Evolutionary conservation across 2,888 invertebrate genomes (phyloP).

Genomic region (Gerris lacustris): DNA sequence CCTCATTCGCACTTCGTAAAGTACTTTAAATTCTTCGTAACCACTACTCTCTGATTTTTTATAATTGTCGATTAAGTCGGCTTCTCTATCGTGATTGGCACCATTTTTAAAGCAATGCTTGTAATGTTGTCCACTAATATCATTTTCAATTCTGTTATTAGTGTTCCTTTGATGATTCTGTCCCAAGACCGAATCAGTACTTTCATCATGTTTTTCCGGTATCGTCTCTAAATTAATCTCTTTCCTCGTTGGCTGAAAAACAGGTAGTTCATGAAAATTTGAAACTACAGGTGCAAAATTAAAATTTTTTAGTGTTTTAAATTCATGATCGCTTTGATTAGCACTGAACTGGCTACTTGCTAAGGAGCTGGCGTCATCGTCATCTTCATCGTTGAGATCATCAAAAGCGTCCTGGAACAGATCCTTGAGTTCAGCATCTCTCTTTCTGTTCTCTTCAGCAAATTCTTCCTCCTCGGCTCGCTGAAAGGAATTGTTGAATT

Average conservation of each 20-base stretch:
- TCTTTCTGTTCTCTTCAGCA: slow-evolving; percentile 24
- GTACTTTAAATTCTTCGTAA: slow-evolving; percentile 24
- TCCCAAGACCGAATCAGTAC: neutral
- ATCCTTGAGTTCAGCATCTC: slow-evolving; percentile 25
- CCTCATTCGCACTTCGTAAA: slow-evolving; percentile 25
- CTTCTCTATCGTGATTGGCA: neutral
- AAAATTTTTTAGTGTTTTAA: neutral
- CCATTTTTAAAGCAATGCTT: neutral
- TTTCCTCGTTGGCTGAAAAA: neutral
- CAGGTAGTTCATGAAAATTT: neutral
- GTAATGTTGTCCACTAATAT: slow-evolving; percentile 1
- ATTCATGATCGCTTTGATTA: neutral
- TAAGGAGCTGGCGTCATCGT: slow-evolving; percentile 25
- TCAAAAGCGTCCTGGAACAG: slow-evolving; percentile 25
- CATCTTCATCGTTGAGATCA: slow-evolving; percentile 24
- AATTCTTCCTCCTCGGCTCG: slow-evolving; percentile 26
- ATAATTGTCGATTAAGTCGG: neutral
- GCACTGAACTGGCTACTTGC: slow-evolving; percentile 22
- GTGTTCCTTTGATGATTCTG: neutral
- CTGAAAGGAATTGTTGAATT: slow-evolving; percentile 22
- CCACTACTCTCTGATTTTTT: slow-evolving; percentile 10
- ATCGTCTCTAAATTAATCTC: neutral
- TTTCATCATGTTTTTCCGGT: neutral
- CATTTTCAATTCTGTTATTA: neutral
- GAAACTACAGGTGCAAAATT: neutral